Percentiles rank a stretch among this genome's conserved stretches.
These are phyloP conservation scores for Chanos chanos DNA, from an alignment of 2,797 vertebrate genomes.

Conservation along the genomic window DNA sequence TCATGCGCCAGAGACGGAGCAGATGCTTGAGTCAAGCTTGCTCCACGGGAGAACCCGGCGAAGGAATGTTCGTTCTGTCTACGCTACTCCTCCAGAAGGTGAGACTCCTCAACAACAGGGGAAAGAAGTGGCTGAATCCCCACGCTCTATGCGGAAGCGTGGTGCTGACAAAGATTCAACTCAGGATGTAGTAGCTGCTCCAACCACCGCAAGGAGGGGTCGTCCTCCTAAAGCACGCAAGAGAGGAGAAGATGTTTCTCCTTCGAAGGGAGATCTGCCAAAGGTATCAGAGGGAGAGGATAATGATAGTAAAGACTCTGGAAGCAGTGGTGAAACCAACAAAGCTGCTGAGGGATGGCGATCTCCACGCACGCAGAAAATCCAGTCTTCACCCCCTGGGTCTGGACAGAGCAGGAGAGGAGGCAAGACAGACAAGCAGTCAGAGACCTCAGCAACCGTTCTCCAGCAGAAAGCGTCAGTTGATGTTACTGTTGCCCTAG, in stretches of 20 bases:
- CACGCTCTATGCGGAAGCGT: slow-evolving; percentile 87
- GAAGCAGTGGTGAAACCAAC: slow-evolving; percentile 61
- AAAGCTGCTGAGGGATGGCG: slow-evolving; percentile 86
- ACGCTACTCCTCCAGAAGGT: slow-evolving; percentile 85
- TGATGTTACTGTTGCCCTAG: slow-evolving; percentile 50
- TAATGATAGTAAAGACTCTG: slow-evolving; percentile 73
- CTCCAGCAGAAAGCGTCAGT: slow-evolving; percentile 56
- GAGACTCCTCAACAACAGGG: slow-evolving; percentile 71
- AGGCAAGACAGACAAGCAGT: slow-evolving; percentile 72
- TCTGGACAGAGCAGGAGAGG: slow-evolving; percentile 74
- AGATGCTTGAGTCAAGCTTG: slow-evolving; percentile 78
- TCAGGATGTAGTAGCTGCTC: slow-evolving; percentile 70
- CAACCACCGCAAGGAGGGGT: slow-evolving; percentile 68
- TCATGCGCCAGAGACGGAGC: slow-evolving; percentile 78
- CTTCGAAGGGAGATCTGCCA: slow-evolving; percentile 71
- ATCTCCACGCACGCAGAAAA: slow-evolving; percentile 86
- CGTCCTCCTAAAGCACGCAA: slow-evolving; percentile 82
- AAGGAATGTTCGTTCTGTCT: slow-evolving; percentile 92
- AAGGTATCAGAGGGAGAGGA: slow-evolving; percentile 75
- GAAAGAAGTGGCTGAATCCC: slow-evolving; percentile 81
- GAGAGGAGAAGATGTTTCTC: slow-evolving; percentile 77
- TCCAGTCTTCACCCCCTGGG: slow-evolving; percentile 60
- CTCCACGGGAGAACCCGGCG: slow-evolving; percentile 85
- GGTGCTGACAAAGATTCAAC: slow-evolving; percentile 78
- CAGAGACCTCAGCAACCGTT: slow-evolving; percentile 44